Evolutionary conservation across 1,140 invertebrate species (phyloP).

Genomic region (Polypedilum vanderplanki): DNA sequence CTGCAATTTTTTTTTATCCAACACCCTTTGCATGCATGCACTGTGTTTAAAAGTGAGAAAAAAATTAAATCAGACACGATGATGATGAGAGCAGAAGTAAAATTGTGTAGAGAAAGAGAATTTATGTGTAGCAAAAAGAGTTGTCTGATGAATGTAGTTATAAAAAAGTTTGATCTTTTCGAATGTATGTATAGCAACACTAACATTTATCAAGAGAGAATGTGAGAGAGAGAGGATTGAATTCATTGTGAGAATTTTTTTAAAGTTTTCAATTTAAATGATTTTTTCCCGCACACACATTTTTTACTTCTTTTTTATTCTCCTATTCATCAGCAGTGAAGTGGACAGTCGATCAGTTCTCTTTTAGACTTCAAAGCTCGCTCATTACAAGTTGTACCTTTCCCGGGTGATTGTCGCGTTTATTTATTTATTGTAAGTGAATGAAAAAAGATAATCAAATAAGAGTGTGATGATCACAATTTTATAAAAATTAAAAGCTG

Average conservation of each 20-base stretch:
- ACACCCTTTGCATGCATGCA: too few relatives aligned
- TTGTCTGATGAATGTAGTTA: not conserved
- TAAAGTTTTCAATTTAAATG: not conserved
- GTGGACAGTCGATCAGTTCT: not conserved
- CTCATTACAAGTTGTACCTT: not conserved
- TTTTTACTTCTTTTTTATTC: not conserved
- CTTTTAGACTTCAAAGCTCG: slow-evolving; percentile 11
- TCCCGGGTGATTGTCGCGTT: not conserved
- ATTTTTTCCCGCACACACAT: not conserved
- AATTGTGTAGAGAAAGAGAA: too few relatives aligned
- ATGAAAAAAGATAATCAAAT: not conserved
- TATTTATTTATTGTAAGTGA: not conserved
- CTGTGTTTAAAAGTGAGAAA: too few relatives aligned
- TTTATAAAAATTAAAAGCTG: not conserved
- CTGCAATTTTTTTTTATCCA: too few relatives aligned
- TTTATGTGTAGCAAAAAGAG: not conserved
- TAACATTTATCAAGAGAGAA: not conserved
- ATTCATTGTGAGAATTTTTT: not conserved
- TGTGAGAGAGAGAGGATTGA: not conserved
- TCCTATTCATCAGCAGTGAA: slow-evolving; percentile 3
- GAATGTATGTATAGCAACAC: too few relatives aligned
- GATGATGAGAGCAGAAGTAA: too few relatives aligned
- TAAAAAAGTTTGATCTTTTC: too few relatives aligned
- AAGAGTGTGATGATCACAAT: not conserved
- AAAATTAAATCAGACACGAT: too few relatives aligned